These are phyloP conservation scores for Pseudomyrmex gracilis DNA, from an alignment of 1,140 invertebrate genomes.

Conservation along the genomic window DNA sequence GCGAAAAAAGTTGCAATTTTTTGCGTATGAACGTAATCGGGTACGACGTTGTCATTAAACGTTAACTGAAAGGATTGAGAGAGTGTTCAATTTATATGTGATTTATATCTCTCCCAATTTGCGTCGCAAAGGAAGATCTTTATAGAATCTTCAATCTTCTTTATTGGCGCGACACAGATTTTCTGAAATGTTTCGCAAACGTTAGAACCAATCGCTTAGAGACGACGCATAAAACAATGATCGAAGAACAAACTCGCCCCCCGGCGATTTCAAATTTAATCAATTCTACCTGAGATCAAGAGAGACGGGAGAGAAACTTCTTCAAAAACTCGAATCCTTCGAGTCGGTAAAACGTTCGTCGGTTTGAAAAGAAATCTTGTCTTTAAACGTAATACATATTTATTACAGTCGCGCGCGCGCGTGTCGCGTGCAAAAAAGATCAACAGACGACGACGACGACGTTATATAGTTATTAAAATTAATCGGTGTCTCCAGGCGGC, in stretches of 20 bases:
- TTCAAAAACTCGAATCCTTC: too few species aligned
- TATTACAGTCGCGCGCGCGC: neutral
- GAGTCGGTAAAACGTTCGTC: neutral
- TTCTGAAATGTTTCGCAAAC: constrained; percentile 11
- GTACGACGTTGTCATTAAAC: neutral
- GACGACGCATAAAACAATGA: constrained; percentile 39
- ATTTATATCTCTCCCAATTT: neutral
- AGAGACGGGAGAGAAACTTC: neutral
- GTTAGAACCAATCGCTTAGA: constrained; percentile 36
- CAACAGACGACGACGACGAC: neutral
- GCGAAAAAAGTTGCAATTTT: constrained; percentile 9
- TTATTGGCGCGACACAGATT: neutral
- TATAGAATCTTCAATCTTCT: neutral
- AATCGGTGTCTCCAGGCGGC: neutral
- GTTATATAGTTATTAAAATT: neutral
- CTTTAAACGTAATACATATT: neutral
- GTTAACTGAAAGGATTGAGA: neutral
- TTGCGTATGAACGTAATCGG: constrained; percentile 19
- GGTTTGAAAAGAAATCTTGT: neutral
- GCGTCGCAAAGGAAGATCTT: neutral
- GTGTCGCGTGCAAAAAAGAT: constrained; percentile 27
- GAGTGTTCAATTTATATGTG: too few species aligned
- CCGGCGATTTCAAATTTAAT: constrained; percentile 30
- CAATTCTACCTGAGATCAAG: neutral
- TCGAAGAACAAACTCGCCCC: constrained; percentile 8